A percentile compares a stretch with the other conserved stretches of the same genome.
Conservation (phyloP, 1,140 invertebrate genomes). For the Lasaia peninsularis region DNA sequence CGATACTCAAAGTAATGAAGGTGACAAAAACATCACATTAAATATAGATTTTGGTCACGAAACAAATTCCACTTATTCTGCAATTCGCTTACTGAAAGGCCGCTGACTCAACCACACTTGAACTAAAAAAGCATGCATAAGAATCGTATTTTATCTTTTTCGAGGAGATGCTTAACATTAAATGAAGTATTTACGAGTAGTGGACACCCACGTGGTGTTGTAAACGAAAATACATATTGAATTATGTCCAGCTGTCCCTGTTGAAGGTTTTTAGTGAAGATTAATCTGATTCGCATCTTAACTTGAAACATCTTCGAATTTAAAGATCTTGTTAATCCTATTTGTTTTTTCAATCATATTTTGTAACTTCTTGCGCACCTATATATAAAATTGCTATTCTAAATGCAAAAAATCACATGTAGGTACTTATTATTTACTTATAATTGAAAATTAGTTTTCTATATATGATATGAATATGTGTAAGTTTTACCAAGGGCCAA, state of each 20-base stretch:
- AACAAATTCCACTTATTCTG: not conserved
- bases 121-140: not conserved
- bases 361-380: too few relatives aligned
- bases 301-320: too few relatives aligned
- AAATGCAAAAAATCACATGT: too few relatives aligned
- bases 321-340: too few relatives aligned
- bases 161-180: not conserved
- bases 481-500: too few relatives aligned
- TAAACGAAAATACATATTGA: conserved; percentile 4
- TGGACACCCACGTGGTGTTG: not conserved
- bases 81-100: not conserved
- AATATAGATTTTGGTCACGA: not conserved
- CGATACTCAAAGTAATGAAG: not conserved
- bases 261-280: not conserved
- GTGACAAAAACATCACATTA: not conserved
- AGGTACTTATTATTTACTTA: too few relatives aligned
- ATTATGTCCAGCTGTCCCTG: not conserved
- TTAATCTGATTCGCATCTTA: too few relatives aligned
- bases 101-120: conserved; percentile 4
- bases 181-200: not conserved
- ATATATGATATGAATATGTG: too few relatives aligned
- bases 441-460: too few relatives aligned
- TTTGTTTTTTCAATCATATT: too few relatives aligned
- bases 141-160: conserved; percentile 10
- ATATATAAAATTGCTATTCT: too few relatives aligned